Evolutionary conservation across 2,797 vertebrate species (phyloP), one percentile per base, ranked within the genome.

Genomic region (Hippopotamyrus pictus): DNA sequence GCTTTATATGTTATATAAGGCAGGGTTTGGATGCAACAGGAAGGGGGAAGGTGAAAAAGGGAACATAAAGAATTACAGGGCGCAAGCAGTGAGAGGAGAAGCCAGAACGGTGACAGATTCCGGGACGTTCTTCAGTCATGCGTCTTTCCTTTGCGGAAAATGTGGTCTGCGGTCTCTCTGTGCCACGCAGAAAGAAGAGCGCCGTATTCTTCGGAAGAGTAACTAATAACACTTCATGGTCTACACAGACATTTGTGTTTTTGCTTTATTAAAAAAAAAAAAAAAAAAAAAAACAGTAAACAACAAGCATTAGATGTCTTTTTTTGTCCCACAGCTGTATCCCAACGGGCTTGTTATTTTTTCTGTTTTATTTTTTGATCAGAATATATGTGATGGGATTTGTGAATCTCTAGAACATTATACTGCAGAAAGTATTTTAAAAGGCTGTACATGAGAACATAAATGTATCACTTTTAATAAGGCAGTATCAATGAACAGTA

Each of bases 401-500:
- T 51, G 44, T 25, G 44, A 51, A 48, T 85, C 44, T 85, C 48
- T 29, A 25, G 82, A 85, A 85, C 46, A 48, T 51, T 85, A 85
- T 22, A 51, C 82, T 22, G 48, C 48, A 85, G n/a, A 85, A 51
- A 25, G 4, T 11, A 51, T 46, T 51, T 46, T 50, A 46, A 46
- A 85, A n/a, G 19, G 41, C 41, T 82, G 41, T 46, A 79, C 73
- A 79, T 44, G 76, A 46, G 37, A 82, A 44, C 76, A 82, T 41
- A 82, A 82, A 82, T 82, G 37, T 82, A 82, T 82, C 76, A 44
- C 37, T 82, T 82, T 82, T 82, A 82, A 82, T 82, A 82, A 82
- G 76, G 37, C 41, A 46, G 9, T 82, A 46, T 82, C 76, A 82
- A 82, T 82, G 41, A 73, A 37, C 65, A 73, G 65, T 37, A 17